Conservation (phyloP, 2,113 vertebrate genomes). For the Caloenas nicobarica region DNA sequence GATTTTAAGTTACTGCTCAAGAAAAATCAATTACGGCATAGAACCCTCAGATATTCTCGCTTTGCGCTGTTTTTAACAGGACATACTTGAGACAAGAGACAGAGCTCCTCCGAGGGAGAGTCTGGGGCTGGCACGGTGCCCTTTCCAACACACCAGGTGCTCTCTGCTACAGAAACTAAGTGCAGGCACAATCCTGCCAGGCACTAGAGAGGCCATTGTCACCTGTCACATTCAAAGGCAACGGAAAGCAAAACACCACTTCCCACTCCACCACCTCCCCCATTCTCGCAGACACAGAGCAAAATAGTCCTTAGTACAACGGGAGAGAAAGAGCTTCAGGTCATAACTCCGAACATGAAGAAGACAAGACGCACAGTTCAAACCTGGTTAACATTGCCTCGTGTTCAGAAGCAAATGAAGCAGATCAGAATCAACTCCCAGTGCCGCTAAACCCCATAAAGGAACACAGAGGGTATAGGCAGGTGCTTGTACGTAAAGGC, state of each 20-base stretch:
- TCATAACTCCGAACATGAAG: neutral
- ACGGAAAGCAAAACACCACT: fast-evolving
- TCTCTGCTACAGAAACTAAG: neutral
- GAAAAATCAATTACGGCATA: neutral
- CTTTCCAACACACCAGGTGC: neutral
- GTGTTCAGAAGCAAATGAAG: neutral
- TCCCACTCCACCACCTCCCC: neutral
- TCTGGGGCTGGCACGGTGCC: fast-evolving
- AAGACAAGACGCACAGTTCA: neutral
- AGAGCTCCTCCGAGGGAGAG: neutral
- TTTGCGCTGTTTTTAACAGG: neutral
- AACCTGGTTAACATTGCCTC: neutral
- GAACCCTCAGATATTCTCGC: neutral
- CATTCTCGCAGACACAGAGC: fast-evolving
- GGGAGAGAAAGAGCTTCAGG: neutral
- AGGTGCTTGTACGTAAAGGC: neutral
- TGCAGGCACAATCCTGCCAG: neutral
- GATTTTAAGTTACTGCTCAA: neutral
- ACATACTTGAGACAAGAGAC: neutral
- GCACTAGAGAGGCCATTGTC: neutral
- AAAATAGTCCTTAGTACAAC: neutral
- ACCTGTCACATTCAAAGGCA: neutral
- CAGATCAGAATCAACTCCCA: neutral
- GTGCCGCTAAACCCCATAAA: neutral
- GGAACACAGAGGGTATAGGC: neutral